Conservation (phyloP, 2,888 invertebrate species). For the Ephialtes manifestator region DNA sequence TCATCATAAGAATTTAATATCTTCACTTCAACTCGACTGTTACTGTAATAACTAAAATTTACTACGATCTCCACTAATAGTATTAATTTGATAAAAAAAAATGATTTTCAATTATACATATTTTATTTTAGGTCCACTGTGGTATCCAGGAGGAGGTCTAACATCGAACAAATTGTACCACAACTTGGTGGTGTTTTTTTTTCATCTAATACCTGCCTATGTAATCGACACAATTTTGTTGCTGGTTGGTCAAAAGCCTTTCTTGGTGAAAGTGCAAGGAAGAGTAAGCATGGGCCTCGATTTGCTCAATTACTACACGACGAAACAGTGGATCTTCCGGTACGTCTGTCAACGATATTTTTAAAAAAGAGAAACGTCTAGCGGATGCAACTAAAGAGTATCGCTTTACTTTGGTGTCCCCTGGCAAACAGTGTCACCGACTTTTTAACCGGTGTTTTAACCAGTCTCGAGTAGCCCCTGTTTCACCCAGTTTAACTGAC, state of each 20-base stretch:
- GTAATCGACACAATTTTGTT: constrained; percentile 91
- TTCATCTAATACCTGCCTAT: constrained; percentile 93
- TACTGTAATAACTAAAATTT: too few relatives aligned
- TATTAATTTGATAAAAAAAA: too few relatives aligned
- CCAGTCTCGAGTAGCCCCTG: too few relatives aligned
- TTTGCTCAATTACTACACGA: constrained; percentile 93
- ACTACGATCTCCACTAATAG: too few relatives aligned
- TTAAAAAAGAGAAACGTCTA: background rate
- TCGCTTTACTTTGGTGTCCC: constrained; percentile 33
- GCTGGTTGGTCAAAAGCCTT: constrained; percentile 91
- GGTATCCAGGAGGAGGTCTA: constrained; percentile 89
- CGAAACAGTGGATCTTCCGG: constrained; percentile 92
- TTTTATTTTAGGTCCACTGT: constrained; percentile 78
- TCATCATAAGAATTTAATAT: too few relatives aligned
- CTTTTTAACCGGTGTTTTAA: too few relatives aligned
- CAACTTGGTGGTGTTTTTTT: constrained; percentile 89
- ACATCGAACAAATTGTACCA: constrained; percentile 90
- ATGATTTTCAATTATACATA: background rate
- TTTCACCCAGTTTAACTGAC: too few relatives aligned
- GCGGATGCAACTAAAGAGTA: background rate
- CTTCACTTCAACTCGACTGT: too few relatives aligned
- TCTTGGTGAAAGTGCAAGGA: constrained; percentile 90
- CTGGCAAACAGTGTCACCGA: too few relatives aligned
- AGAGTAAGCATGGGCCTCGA: constrained; percentile 89
- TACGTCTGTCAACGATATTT: constrained; percentile 56